These are phyloP conservation scores for Centrocercus urophasianus DNA, from an alignment of 2,113 vertebrate genomes.

Conservation along the genomic window DNA sequence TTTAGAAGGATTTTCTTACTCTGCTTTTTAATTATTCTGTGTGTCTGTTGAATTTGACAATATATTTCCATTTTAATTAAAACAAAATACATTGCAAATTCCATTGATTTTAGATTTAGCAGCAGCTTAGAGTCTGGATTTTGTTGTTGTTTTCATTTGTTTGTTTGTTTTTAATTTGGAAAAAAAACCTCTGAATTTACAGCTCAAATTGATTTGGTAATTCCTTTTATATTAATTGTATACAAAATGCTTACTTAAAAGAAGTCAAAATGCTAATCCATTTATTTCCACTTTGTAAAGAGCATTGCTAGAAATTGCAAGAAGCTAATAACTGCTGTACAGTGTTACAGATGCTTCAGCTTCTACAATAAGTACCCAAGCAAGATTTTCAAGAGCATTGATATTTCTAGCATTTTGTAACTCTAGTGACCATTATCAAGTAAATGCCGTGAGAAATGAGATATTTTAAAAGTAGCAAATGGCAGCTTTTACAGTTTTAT, in stretches of 20 bases:
- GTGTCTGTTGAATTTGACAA: not conserved
- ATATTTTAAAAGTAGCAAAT: slow-evolving; percentile 70
- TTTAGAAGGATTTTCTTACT: not conserved
- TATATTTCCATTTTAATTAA: not conserved
- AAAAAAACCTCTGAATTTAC: not conserved
- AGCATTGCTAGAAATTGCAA: slow-evolving; percentile 20
- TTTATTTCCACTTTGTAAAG: slow-evolving; percentile 42
- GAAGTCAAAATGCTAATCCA: slow-evolving; percentile 53
- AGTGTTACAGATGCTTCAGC: slow-evolving; percentile 52
- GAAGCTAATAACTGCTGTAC: not conserved
- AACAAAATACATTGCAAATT: slow-evolving; percentile 25
- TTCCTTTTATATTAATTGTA: slow-evolving; percentile 44
- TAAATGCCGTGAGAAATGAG: slow-evolving; percentile 42
- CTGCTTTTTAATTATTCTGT: not conserved
- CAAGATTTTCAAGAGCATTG: not conserved
- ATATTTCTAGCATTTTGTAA: slow-evolving; percentile 65
- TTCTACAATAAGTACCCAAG: slow-evolving; percentile 21
- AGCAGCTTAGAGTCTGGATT: not conserved
- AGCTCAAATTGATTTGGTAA: slow-evolving; percentile 33
- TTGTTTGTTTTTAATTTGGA: not conserved
- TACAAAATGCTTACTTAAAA: slow-evolving; percentile 20
- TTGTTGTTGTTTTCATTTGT: not conserved
- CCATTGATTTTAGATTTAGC: not conserved
- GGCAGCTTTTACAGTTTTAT: slow-evolving; percentile 59
- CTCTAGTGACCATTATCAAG: slow-evolving; percentile 44